Base-by-base conservation (phyloP, 2,797 vertebrate genomes). In the Nasua narica region DNA sequence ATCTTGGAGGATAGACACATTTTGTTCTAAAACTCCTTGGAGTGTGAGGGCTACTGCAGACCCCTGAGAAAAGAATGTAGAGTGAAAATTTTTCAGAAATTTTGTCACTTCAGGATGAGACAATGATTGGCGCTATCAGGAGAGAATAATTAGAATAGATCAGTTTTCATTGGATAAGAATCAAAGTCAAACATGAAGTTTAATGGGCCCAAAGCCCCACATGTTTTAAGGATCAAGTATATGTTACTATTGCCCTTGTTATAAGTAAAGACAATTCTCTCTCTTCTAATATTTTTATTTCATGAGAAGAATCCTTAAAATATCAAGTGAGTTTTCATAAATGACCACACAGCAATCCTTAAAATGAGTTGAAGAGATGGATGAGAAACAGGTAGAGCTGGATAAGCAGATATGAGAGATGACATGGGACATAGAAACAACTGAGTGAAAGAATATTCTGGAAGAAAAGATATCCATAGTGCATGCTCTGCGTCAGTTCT, bases 81-180 rank as follows among this genome's bases (percentile, higher is more conserved):
- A 94, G 56, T 92, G 95, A 96, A 89, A 97, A 93, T 97, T 96
- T 97, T 97, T 97, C 84, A 97, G 97, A 97, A 95, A 69, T 92
- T 95, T 98, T 97, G 91, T 97, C 97, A 96, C 95, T 96, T 98
- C 79, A 95, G 90, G 37, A 96, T 97, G 97, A 98, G 95, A 97
- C 95, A 90, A 76, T 96, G 65, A 97, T 94, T 97, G 85, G 32
- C 62, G 76, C 86, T 96, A 92, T 60, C 84, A 70, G 48, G 89
- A 76, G 25, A 72, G 37, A 50, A 79, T 15, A 62, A 43, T 48
- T 78, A 77, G 48, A 79, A 69, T 40, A 77, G 85, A 87, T 95
- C 76, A 76, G 32, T 70, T 95, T 92, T 77, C 86, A 97, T 79
- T 98, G 96, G 98, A 82, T 94, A 97, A 94, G 94, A 97, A 97